phyloP scores from a whole-genome alignment of 1,140 invertebrate genomes.

The Diploscapter pachys region DNA sequence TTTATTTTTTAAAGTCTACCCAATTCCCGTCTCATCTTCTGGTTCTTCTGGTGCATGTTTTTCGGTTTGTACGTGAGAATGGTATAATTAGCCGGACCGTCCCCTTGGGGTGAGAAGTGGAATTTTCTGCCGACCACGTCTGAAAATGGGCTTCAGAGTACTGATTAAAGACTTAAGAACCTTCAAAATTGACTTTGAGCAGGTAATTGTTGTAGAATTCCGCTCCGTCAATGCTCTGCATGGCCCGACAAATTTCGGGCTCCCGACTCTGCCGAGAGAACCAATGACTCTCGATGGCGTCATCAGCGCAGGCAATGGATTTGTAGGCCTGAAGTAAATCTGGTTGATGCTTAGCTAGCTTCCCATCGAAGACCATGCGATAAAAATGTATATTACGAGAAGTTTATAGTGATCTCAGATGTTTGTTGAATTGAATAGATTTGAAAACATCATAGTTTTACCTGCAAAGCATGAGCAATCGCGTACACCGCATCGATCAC shows the following conservation, averaged over 20 bases:
- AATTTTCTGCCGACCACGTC: conserved; percentile 68
- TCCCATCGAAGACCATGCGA: no score
- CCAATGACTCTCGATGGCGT: conserved; percentile 53
- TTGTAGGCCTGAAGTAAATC: conserved; percentile 60
- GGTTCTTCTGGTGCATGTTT: no score
- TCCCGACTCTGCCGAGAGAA: conserved; percentile 62
- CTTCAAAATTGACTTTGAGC: conserved; percentile 70
- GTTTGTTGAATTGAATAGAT: no score
- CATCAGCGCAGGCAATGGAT: conserved; percentile 62
- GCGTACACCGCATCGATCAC: conserved; percentile 83
- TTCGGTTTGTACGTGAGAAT: conserved; percentile 68
- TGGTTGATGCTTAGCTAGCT: neutral
- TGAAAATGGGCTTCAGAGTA: conserved; percentile 57
- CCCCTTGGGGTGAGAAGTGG: conserved; percentile 68
- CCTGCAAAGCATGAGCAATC: conserved; percentile 72
- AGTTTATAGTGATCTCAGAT: no score
- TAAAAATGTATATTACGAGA: no score
- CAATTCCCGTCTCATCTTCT: no score
- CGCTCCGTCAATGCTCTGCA: conserved; percentile 71
- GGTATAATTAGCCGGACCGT: conserved; percentile 70
- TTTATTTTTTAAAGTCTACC: no score
- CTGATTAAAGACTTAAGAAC: conserved; percentile 56
- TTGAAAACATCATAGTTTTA: neutral
- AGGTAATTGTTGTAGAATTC: conserved; percentile 70
- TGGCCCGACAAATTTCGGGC: conserved; percentile 66